phyloP scores from a whole-genome alignment of 2,888 invertebrate species.

The Diloba caeruleocephala region DNA sequence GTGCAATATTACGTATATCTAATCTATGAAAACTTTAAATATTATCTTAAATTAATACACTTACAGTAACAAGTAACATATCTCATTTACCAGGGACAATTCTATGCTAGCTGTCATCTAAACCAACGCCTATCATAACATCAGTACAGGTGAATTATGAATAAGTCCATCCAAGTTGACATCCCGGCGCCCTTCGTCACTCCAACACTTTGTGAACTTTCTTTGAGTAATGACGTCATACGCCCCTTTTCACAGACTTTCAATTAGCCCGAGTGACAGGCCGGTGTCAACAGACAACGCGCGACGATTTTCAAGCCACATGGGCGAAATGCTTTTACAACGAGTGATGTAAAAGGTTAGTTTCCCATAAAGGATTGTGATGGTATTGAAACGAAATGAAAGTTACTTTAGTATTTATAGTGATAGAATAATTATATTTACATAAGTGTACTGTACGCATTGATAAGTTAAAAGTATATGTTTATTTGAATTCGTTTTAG shows the following conservation, averaged over 20 bases:
- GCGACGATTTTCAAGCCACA: conserved; percentile 6
- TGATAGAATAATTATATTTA: background rate
- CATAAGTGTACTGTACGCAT: no score
- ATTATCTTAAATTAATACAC: no score
- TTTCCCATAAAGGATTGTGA: conserved; percentile 1
- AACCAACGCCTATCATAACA: conserved; percentile 10
- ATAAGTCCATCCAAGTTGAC: conserved; percentile 32
- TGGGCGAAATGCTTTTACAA: conserved; percentile 9
- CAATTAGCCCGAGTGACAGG: conserved; percentile 56
- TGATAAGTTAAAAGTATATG: no score
- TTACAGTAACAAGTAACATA: no score
- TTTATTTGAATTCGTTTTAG: no score
- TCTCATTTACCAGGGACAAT: no score
- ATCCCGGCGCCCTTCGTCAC: conserved; percentile 41
- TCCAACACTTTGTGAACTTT: conserved; percentile 45
- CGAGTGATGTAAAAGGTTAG: conserved; percentile 12
- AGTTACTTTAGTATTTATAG: background rate
- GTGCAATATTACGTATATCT: no score
- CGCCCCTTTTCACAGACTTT: conserved; percentile 54
- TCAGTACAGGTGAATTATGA: conserved; percentile 28
- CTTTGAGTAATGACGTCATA: conserved; percentile 47
- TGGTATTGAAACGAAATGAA: background rate
- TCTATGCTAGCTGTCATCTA: no score
- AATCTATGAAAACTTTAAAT: no score
- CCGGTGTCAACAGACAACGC: conserved; percentile 7